A percentile compares a stretch with the other conserved stretches of the same genome.
These are phyloP conservation scores for Baccha elongata DNA, from an alignment of 2,888 invertebrate genomes.

Conservation along the genomic window DNA sequence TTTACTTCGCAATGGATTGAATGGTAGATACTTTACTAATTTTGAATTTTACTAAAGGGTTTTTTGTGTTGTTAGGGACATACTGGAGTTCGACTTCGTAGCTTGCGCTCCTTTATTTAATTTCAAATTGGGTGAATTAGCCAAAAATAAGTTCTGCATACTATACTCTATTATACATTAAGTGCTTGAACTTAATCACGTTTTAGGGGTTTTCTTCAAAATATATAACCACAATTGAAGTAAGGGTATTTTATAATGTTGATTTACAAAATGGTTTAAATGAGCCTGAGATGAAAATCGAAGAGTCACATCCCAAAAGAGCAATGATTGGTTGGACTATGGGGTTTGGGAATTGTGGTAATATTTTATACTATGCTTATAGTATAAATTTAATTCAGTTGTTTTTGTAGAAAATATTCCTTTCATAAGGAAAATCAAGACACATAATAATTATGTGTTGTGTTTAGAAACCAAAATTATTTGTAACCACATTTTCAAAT, in stretches of 20 bases:
- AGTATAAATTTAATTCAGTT: slow-evolving; percentile 15
- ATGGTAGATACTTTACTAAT: no score
- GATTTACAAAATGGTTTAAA: slow-evolving; percentile 5
- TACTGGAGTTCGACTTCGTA: no score
- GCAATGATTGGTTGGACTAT: not conserved
- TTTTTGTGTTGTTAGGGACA: no score
- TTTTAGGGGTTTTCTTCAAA: slow-evolving; percentile 58
- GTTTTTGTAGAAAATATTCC: not conserved
- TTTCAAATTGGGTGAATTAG: no score
- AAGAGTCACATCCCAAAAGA: not conserved
- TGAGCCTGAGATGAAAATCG: not conserved
- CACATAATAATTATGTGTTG: no score
- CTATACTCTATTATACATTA: slow-evolving; percentile 21
- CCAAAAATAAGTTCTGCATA: no score
- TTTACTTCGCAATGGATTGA: no score
- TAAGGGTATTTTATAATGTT: not conserved
- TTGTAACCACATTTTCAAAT: not conserved
- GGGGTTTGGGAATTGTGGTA: slow-evolving; percentile 10
- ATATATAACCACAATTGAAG: slow-evolving; percentile 51
- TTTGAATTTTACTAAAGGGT: no score
- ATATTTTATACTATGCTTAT: slow-evolving; percentile 13
- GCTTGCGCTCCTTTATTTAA: no score
- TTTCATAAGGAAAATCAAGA: not conserved
- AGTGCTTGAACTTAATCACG: slow-evolving; percentile 50
- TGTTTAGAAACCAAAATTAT: no score